Base-by-base conservation (phyloP, 1,140 invertebrate species). In the Bicyclus anynana region DNA sequence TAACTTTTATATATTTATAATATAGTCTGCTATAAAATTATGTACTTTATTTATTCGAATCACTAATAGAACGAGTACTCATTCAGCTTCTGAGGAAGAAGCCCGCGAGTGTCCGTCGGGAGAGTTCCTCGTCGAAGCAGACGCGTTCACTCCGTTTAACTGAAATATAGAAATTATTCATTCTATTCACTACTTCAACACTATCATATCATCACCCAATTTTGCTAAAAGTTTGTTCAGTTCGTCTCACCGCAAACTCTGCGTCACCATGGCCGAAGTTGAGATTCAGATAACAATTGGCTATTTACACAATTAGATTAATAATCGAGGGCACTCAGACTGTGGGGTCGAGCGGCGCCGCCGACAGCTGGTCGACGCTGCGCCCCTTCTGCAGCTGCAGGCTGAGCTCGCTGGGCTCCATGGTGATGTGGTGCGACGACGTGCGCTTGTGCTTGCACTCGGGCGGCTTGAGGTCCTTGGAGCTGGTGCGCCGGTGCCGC, bases 401-500 rank as follows among this genome's bases (percentile, higher is more conserved):
- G 38, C 66, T 72, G 16, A 87, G 69, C 29, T 87, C 85, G 63
- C 63, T 59, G 17, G 81, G 81, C 59, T 87, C 88, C 68, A 89
- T 65, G 17, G 86, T 82, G 56, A 89, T 69, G 72, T 89, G 88
- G 49, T 90, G 88, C 9, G 84, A 87, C 12, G 86, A 84, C 18
- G 83, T 89, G 12, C 88, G 80, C 66, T 88, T 86, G 77, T 89
- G 85, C 44, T 72, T 64, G 2, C 55, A 49, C 18, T 70, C 69
- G 27, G 77, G 71, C 17, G 74, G 64, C 62, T 89, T 90, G 48
- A 91, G 65, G 69, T 92, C 91, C 69, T 87, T 89, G 1, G 90
- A 91, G 68, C 90, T 89, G 16, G 91, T 91, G 57, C 91, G 80
- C 2, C 91, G 87, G 79, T 91, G 91, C 2, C 91, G 82, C 42